Base-by-base conservation (phyloP, 2,888 invertebrate genomes). In the Amphipoea oculea region DNA sequence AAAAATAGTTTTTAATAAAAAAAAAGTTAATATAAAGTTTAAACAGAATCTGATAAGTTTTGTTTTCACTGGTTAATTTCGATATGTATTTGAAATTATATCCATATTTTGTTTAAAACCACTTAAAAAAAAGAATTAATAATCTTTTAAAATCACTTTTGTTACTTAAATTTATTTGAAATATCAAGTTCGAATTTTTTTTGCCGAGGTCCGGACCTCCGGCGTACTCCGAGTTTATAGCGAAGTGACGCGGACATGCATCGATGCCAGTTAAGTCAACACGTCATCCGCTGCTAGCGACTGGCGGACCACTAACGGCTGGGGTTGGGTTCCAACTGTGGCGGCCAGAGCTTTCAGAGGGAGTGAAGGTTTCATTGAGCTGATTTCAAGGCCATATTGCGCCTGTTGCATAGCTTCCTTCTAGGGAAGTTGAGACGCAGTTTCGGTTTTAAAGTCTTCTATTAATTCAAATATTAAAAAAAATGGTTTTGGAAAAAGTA, bases 311-410 rank as follows among this genome's bases (percentile, higher is more conserved):
- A 45, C 69, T 69, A 20, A 48, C 29, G 7, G 12, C 1, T 20
- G 0, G 7, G 4, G 29, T 0, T 0, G 7, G 4, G 29, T 0
- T 51, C 20, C 69, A 51, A 7, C 6, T 0, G 29, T 0, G 5
- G 20, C 0, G 11, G 45, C 2, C 5, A 6, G 1, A 29, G 14
- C 14, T 14, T 14, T 23, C 29, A 29, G 23, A 20, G 12, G 14
- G 23, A 29, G 0, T 14, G 36, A 4, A 23, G 20, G 4, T 36
- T 29, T 11, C 23, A 20, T 12, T 36, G 29, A 40, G 4, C 40
- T 36, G 36, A 20, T 12, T n/a, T 29, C 2, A 68, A 48, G 20
- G 48, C 0, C 20, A 14, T 51, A 3, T 20, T 6, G 14, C 36
- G 7, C 69, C 7, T 36, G 23, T 23, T 36, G 2, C 0, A 4